Evolutionary conservation across 2,797 vertebrate genomes (phyloP), one percentile per base, ranked within the genome.

Genomic region (Eurystomus glaucurus): DNA sequence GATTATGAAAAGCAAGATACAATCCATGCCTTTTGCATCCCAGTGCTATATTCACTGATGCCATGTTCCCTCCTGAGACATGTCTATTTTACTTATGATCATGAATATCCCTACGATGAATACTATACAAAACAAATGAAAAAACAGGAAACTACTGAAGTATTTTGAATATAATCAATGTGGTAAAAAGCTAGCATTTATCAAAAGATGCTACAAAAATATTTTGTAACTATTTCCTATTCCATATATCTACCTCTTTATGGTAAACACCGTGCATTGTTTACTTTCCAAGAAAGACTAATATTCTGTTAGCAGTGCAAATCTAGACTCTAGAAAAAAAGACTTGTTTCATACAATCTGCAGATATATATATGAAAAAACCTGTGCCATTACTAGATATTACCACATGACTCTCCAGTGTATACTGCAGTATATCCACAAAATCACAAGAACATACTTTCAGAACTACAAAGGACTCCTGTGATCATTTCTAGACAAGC

Each of bases 251-350:
- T 45, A 39, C 13, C 6, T 31, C 8, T 82, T 57, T 10, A 10
- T 79, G n/a, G 14, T 52, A 95, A 92, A 90, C 9, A 2, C 13
- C 68, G 18, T 28, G 14, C 35, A 71, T 60, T 31, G 3, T 35
- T 77, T 78, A 52, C 29, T 94, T 96, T 71, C 57, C 72, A 81
- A n/a, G 41, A 17, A 95, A 80, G 43, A 45, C 31, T 60, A 77
- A 79, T 0, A 9, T 55, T 90, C 48, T 9, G 2, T 46, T 29
- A 75, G 45, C 81, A 84, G 58, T 0, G 0, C 31, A 84, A 70
- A 86, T 39, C 31, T 68, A 15, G 5, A 60, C 12, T 52, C 22
- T 2, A 71, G 48, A 12, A 68, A 88, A 88, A 74, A 60, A 21
- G 9, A 58, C 6, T 55, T 2, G 1, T 74, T 85, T 93, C 17